Base-by-base conservation (phyloP, 2,113 vertebrate species). In the Pyrgilauda ruficollis region DNA sequence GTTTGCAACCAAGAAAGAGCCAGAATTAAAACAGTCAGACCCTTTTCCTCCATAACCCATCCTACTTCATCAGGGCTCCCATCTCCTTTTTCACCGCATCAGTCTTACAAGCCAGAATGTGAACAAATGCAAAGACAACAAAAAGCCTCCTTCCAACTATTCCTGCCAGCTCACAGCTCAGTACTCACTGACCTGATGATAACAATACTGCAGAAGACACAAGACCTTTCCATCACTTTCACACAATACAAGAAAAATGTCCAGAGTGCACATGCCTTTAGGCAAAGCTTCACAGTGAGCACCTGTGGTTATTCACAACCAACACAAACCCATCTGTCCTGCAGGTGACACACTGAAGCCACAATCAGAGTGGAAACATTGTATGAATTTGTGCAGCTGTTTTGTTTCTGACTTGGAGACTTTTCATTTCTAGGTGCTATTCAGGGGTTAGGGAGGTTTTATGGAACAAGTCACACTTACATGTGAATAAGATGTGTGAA, bases 31-130 rank as follows among this genome's bases (percentile, higher is more conserved):
- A 56, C 2, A 87, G 41, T 14, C 26, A 58, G 44, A 39, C 14
- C 13, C 18, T 41, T 7, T 35, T 6, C 2, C 2, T 10, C 5
- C 1, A 1, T 1, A 4, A 4, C 2, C 35, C 10, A 46, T n/a
- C 33, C 52, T 72, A 28, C 35, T 61, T 70, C 47, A 87, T 49
- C 21, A 58, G 30, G 59, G 52, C 64, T 26, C 30, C 8, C 11
- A 2, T 35, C 47, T 74, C 33, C 13, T 33, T 55, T 84, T 55
- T 55, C 52, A 76, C 49, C n/a, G 35, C 26, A 55, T n/a, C 27
- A 70, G 24, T 44, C 22, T 44, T 76, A 61, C 44, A 85, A 33
- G 27, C 31, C 61, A 64, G 50, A 64, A 37, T 5, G 24, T 33
- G 55, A 92, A 70, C 1, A 1, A 74, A 74, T 9, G 15, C 55